Percentiles rank a stretch among this genome's conserved stretches.
phyloP scores from a whole-genome alignment of 2,888 invertebrate species.

The Loripinus fragilis region DNA sequence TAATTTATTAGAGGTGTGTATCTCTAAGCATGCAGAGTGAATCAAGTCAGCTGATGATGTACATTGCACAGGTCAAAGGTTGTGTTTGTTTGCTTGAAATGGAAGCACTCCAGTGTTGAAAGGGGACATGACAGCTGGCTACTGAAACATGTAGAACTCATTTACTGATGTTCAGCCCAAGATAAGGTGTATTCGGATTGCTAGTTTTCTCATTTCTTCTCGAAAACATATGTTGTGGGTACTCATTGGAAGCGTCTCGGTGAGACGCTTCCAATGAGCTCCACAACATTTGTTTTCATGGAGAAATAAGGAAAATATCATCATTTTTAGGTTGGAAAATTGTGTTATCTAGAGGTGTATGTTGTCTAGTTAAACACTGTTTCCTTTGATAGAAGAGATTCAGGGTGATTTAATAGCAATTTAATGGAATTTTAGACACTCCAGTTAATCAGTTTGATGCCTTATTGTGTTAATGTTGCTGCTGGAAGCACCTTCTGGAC shows the following conservation, averaged over 20 bases:
- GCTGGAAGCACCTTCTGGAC: neutral
- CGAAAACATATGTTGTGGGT: no score
- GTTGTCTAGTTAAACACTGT: no score
- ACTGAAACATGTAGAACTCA: neutral
- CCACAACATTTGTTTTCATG: no score
- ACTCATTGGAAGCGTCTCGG: no score
- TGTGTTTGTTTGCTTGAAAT: constrained; percentile 15
- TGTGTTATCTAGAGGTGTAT: no score
- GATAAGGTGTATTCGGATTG: no score
- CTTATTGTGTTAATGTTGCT: neutral
- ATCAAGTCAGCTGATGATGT: constrained; percentile 21
- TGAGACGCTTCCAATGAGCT: no score
- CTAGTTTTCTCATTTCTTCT: no score
- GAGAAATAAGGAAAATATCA: no score
- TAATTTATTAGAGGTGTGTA: no score
- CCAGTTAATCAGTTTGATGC: neutral
- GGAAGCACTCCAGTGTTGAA: constrained; percentile 15
- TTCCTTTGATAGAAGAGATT: neutral
- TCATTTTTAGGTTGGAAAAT: no score
- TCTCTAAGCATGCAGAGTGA: neutral
- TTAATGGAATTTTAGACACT: constrained; percentile 21
- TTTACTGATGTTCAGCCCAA: constrained; percentile 4
- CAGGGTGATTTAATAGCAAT: constrained; percentile 13
- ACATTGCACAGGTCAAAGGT: constrained; percentile 23
- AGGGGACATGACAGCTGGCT: constrained; percentile 16